Evolutionary conservation across 2,797 vertebrate genomes (phyloP).

Genomic region (Mareca penelope): DNA sequence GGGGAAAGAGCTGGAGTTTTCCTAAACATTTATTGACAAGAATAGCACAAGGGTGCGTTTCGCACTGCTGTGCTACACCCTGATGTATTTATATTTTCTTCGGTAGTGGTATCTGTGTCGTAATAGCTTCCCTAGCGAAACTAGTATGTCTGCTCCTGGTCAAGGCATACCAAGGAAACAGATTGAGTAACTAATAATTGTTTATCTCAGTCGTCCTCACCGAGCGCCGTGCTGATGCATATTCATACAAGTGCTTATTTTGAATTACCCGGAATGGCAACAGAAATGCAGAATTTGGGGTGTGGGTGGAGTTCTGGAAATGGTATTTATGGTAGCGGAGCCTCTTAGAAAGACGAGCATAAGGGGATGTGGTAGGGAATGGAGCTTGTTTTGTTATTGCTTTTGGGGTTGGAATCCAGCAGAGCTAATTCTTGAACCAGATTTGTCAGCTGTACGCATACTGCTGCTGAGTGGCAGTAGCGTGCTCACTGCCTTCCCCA

Average conservation of each 20-base stretch:
- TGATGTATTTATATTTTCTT: background rate
- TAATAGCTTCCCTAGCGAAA: background rate
- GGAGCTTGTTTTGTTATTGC: background rate
- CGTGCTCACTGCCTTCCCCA: background rate
- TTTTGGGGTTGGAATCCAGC: background rate
- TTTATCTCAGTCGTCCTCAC: background rate
- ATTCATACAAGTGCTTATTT: background rate
- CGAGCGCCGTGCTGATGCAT: background rate
- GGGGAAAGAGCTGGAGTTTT: slow-evolving; percentile 15
- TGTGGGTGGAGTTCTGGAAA: background rate
- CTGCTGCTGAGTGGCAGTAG: background rate
- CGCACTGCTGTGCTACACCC: background rate
- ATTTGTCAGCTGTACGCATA: background rate
- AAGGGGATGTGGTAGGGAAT: background rate
- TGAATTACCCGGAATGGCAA: background rate
- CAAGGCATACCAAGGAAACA: background rate
- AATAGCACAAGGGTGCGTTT: slow-evolving; percentile 13
- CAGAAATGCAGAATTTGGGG: background rate
- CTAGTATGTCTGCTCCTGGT: background rate
- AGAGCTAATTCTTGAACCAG: background rate
- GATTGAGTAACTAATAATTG: background rate
- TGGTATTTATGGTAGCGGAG: background rate
- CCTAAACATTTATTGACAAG: slow-evolving; percentile 19
- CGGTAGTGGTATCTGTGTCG: background rate
- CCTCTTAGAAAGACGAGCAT: background rate